Percentiles rank a stretch among this genome's conserved stretches.
Evolutionary conservation across 1,140 invertebrate genomes (phyloP).

Genomic region (Heliconius hermathena): DNA sequence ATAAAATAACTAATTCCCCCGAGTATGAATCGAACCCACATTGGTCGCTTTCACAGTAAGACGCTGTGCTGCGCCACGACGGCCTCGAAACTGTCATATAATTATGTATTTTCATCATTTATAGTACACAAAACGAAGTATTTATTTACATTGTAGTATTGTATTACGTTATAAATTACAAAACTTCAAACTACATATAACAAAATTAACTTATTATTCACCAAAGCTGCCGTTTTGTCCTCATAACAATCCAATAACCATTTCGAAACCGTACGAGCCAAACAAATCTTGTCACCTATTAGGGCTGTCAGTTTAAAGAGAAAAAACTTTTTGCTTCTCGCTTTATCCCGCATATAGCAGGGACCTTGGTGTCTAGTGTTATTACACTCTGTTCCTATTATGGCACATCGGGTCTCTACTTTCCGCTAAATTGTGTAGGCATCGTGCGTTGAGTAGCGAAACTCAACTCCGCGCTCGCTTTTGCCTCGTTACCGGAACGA

Average conservation of each 20-base stretch:
- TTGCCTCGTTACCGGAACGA: too few species aligned
- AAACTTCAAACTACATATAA: background rate
- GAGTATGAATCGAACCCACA: too few species aligned
- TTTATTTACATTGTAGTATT: background rate
- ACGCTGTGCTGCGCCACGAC: background rate
- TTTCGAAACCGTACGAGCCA: slow-evolving; percentile 26
- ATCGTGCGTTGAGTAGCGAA: too few species aligned
- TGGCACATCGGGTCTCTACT: too few species aligned
- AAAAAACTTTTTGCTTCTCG: background rate
- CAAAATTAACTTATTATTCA: slow-evolving; percentile 20
- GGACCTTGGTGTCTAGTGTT: too few species aligned
- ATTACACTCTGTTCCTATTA: too few species aligned
- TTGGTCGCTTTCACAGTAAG: background rate
- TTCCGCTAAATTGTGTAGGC: too few species aligned
- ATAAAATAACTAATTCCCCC: too few species aligned
- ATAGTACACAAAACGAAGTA: background rate
- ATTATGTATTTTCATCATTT: background rate
- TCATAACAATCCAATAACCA: slow-evolving; percentile 27
- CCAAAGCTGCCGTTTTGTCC: slow-evolving; percentile 26
- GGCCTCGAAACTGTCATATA: background rate
- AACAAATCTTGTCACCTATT: background rate
- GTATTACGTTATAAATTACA: slow-evolving; percentile 21
- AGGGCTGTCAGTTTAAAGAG: background rate
- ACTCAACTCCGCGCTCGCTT: too few species aligned
- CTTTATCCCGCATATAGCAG: too few species aligned